A percentile compares a stretch with the other conserved stretches of the same genome.
Evolutionary conservation across 1,140 invertebrate species (phyloP).

Genomic region (Thereuonema tuberculata): DNA sequence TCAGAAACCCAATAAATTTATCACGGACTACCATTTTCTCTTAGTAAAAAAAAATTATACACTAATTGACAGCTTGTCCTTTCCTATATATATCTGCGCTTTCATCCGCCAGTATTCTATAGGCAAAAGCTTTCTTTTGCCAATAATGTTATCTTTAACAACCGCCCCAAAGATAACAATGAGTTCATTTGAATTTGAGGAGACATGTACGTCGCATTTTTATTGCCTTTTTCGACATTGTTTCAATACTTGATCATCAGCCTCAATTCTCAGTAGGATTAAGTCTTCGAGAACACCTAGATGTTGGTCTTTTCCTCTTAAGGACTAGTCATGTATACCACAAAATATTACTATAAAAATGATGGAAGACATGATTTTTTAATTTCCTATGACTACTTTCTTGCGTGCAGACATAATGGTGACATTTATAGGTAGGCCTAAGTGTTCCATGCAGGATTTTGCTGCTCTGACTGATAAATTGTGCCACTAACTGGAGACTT

Average conservation of each 20-base stretch:
- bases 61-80: not conserved
- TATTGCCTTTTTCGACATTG: not conserved
- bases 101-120: not conserved
- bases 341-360: not conserved
- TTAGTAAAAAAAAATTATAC: not conserved
- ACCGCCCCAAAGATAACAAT: not conserved
- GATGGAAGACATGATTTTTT: not conserved
- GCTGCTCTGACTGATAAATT: too few species aligned
- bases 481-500: too few species aligned
- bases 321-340: not conserved
- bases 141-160: not conserved
- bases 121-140: not conserved
- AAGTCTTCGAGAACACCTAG: not conserved
- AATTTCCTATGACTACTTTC: not conserved
- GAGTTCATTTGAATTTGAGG: not conserved
- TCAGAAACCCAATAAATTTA: not conserved
- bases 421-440: too few species aligned
- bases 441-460: too few species aligned
- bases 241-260: not conserved
- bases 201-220: not conserved
- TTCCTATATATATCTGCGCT: not conserved
- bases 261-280: not conserved
- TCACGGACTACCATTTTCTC: not conserved
- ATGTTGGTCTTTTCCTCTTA: not conserved
- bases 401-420: too few species aligned